These are phyloP conservation scores for Gasteruption jaculator DNA, from an alignment of 2,888 invertebrate species.

Conservation along the genomic window DNA sequence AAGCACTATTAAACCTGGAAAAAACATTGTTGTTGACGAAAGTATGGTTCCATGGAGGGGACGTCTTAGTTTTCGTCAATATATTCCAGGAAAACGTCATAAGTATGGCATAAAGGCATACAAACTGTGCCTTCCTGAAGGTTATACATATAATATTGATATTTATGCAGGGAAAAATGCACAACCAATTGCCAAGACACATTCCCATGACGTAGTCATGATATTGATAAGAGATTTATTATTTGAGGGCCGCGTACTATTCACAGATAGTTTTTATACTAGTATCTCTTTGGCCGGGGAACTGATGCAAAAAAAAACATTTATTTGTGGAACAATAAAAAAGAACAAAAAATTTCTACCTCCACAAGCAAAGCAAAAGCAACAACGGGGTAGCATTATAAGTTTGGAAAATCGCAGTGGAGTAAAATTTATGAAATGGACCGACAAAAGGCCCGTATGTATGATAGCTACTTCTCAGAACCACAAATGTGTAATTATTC, in stretches of 20 bases:
- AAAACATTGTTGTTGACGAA: too few relatives aligned
- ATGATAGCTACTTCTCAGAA: slow-evolving; percentile 8
- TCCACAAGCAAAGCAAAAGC: slow-evolving; percentile 8
- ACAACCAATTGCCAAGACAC: neutral
- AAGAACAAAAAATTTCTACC: slow-evolving; percentile 7
- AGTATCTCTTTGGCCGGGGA: too few relatives aligned
- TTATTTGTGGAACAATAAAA: slow-evolving; percentile 9
- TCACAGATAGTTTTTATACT: too few relatives aligned
- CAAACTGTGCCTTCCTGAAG: slow-evolving; percentile 4
- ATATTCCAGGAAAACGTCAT: slow-evolving; percentile 6
- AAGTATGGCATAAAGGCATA: slow-evolving; percentile 1
- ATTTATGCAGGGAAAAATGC: slow-evolving; percentile 5
- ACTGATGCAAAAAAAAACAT: slow-evolving; percentile 8
- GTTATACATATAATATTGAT: slow-evolving; percentile 6
- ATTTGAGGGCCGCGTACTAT: too few relatives aligned
- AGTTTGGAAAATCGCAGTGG: slow-evolving; percentile 11
- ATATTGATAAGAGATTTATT: too few relatives aligned
- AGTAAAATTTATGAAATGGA: slow-evolving; percentile 12
- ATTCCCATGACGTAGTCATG: too few relatives aligned
- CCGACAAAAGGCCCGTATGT: slow-evolving; percentile 10
- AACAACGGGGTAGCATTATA: slow-evolving; percentile 6
- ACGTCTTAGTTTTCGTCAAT: slow-evolving; percentile 9
- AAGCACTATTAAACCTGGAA: too few relatives aligned
- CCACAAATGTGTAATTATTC: slow-evolving; percentile 8
- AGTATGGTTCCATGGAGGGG: slow-evolving; percentile 8